Evolutionary conservation across 2,888 invertebrate genomes (phyloP).

Genomic region (Helleia helle): DNA sequence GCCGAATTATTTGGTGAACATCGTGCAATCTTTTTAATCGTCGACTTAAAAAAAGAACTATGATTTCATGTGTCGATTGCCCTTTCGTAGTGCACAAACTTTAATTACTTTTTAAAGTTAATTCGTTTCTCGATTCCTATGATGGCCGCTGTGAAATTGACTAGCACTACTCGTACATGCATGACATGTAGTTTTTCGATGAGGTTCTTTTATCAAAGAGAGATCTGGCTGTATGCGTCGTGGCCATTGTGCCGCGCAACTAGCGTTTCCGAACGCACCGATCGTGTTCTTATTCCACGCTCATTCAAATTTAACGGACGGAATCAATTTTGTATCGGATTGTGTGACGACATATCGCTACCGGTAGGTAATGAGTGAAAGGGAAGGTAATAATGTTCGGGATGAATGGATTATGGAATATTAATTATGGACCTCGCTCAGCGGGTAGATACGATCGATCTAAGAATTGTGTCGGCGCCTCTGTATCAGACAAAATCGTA

Average conservation of each 20-base stretch:
- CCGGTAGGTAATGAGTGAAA: conserved; percentile 40
- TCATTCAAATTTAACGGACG: conserved; percentile 66
- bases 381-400: conserved; percentile 44
- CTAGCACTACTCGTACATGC: conserved; percentile 69
- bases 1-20: conserved; percentile 29
- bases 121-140: conserved; percentile 70
- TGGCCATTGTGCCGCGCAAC: conserved; percentile 59
- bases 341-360: conserved; percentile 58
- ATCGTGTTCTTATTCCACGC: conserved; percentile 61
- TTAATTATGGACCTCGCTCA: conserved; percentile 60
- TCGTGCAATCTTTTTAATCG: neutral
- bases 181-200: conserved; percentile 71
- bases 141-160: conserved; percentile 68
- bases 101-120: conserved; percentile 70
- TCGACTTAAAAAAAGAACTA: conserved; percentile 16
- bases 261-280: conserved; percentile 39
- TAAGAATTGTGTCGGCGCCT: conserved; percentile 66
- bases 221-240: conserved; percentile 60
- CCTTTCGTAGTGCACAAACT: conserved; percentile 60
- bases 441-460: conserved; percentile 66
- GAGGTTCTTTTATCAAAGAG: conserved; percentile 58
- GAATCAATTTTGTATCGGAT: conserved; percentile 52
- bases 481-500: conserved; percentile 61
- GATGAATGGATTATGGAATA: conserved; percentile 63
- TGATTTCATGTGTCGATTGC: conserved; percentile 51